Percentiles rank a stretch among this genome's conserved stretches.
phyloP scores from a whole-genome alignment of 2,888 invertebrate species.

The Melipona bicolor region DNA sequence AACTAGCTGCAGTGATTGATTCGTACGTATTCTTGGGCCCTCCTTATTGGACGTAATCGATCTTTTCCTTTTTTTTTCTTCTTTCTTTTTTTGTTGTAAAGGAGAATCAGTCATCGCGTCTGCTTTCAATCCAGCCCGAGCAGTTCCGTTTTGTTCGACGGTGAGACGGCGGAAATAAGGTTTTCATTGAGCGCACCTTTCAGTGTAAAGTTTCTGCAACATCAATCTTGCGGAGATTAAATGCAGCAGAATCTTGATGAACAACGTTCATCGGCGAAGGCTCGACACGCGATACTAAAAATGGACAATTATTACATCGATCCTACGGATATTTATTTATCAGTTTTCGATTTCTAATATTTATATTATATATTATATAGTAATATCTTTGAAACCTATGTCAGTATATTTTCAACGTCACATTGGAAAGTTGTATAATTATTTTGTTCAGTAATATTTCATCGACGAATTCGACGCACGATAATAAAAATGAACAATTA shows the following conservation, averaged over 20 bases:
- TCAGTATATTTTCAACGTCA: too few species aligned
- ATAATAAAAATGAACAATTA: neutral
- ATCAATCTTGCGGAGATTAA: neutral
- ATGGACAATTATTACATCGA: neutral
- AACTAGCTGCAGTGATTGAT: conserved; percentile 66
- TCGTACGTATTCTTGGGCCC: conserved; percentile 63
- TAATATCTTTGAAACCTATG: too few species aligned
- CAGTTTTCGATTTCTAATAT: neutral
- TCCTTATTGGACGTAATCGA: conserved; percentile 59
- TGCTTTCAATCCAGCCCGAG: conserved; percentile 13
- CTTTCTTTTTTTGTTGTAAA: conserved; percentile 11
- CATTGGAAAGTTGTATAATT: too few species aligned
- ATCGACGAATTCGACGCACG: too few species aligned
- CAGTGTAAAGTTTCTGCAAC: neutral
- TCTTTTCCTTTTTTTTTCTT: conserved; percentile 37
- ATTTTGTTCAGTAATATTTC: too few species aligned
- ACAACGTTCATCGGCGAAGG: neutral
- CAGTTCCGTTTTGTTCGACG: conserved; percentile 10
- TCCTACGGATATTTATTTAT: neutral
- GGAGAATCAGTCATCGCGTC: conserved; percentile 51
- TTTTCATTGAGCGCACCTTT: neutral
- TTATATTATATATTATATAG: too few species aligned
- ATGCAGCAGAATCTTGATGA: neutral
- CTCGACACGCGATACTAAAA: neutral
- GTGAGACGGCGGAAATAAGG: neutral